Evolutionary conservation across 2,888 invertebrate genomes (phyloP).

Genomic region (Erebia ligea): DNA sequence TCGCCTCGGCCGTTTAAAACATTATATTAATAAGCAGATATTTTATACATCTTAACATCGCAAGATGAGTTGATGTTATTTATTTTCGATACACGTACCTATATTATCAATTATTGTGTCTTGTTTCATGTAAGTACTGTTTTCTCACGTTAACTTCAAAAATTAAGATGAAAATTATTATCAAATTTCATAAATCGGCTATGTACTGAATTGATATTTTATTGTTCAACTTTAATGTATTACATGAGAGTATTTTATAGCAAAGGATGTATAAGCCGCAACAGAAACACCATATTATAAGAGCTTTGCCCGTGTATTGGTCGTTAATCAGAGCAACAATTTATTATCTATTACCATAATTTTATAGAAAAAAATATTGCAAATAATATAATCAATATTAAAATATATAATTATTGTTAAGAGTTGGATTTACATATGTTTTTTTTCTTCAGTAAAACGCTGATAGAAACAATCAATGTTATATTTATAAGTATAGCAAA

Average conservation of each 20-base stretch:
- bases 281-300: slow-evolving; percentile 30
- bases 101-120: slow-evolving; percentile 34
- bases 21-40: slow-evolving; percentile 73
- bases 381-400: slow-evolving; percentile 57
- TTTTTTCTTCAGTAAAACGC: slow-evolving; percentile 51
- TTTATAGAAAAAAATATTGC: slow-evolving; percentile 64
- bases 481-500: slow-evolving; percentile 57
- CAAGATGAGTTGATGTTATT: slow-evolving; percentile 47
- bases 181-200: background rate
- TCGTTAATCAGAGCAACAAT: slow-evolving; percentile 57
- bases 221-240: background rate
- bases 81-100: slow-evolving; percentile 48
- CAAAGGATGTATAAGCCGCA: slow-evolving; percentile 10
- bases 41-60: slow-evolving; percentile 34
- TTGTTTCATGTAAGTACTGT: slow-evolving; percentile 68
- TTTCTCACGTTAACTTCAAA: slow-evolving; percentile 50
- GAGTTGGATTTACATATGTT: slow-evolving; percentile 54
- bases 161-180: slow-evolving; percentile 22
- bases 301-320: slow-evolving; percentile 49
- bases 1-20: slow-evolving; percentile 51
- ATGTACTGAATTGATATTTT: background rate
- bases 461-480: slow-evolving; percentile 47
- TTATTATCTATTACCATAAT: slow-evolving; percentile 61
- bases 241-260: background rate
- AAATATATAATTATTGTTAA: slow-evolving; percentile 56